Conservation (phyloP, 2,797 vertebrate species). For the Nannoperca australis region DNA sequence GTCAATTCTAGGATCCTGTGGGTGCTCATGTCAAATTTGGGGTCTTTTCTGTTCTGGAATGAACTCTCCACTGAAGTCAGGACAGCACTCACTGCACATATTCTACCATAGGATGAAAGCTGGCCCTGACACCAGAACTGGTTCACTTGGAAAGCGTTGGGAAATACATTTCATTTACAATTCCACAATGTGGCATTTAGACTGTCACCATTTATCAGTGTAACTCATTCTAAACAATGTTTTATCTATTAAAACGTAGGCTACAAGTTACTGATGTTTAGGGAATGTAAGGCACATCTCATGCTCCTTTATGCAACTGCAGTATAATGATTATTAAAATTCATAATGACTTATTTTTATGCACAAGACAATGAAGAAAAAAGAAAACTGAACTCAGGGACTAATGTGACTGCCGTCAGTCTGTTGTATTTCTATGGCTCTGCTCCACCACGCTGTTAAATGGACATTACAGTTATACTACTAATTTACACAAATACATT, state of each 20-base stretch:
- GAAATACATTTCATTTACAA: no score
- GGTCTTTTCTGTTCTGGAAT: neutral
- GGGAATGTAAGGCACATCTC: neutral
- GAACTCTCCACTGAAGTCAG: neutral
- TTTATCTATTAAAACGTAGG: neutral
- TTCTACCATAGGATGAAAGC: neutral
- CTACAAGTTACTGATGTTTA: neutral
- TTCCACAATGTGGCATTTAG: no score
- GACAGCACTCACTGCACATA: neutral
- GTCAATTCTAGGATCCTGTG: neutral
- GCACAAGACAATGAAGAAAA: neutral
- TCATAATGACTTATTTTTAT: neutral
- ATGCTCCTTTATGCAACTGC: neutral
- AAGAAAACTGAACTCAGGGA: no score
- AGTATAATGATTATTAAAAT: neutral
- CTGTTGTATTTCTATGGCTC: neutral
- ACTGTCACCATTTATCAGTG: no score
- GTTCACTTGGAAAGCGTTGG: no score
- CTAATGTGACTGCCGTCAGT: neutral
- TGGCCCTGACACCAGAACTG: no score
- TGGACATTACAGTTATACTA: neutral
- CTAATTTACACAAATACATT: neutral
- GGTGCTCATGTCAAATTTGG: conserved; percentile 1
- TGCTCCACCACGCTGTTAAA: neutral
- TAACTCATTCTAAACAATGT: no score